Evolutionary conservation across 2,113 vertebrate species (phyloP).

Genomic region (Origma solitaria): DNA sequence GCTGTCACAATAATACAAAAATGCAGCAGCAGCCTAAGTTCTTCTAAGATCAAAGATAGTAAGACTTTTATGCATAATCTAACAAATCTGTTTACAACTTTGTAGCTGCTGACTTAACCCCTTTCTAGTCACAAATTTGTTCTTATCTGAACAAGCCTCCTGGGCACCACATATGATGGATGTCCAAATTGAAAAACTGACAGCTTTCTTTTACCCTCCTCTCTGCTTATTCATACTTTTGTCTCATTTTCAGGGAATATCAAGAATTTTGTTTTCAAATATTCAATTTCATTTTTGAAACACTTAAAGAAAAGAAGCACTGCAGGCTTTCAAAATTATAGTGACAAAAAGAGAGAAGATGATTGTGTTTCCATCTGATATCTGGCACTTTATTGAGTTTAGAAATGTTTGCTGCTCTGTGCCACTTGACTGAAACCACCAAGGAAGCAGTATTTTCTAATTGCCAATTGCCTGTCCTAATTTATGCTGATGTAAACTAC

Average conservation of each 20-base stretch:
- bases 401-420: neutral
- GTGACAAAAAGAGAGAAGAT: neutral
- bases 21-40: neutral
- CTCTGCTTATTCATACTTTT: neutral
- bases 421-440: neutral
- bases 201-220: neutral
- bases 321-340: neutral
- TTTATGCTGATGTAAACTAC: constrained; percentile 12
- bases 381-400: neutral
- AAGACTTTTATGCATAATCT: neutral
- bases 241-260: neutral
- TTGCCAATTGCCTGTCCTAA: neutral
- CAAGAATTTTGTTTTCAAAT: neutral
- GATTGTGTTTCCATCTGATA: neutral
- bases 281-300: neutral
- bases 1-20: neutral
- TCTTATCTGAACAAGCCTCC: neutral
- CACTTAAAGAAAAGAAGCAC: neutral
- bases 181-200: neutral
- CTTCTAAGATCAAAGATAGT: neutral
- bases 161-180: neutral
- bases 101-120: neutral
- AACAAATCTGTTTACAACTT: neutral
- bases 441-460: neutral
- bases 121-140: neutral